Evolutionary conservation across 2,113 vertebrate genomes (phyloP).

Genomic region (Tonatia bakeri): DNA sequence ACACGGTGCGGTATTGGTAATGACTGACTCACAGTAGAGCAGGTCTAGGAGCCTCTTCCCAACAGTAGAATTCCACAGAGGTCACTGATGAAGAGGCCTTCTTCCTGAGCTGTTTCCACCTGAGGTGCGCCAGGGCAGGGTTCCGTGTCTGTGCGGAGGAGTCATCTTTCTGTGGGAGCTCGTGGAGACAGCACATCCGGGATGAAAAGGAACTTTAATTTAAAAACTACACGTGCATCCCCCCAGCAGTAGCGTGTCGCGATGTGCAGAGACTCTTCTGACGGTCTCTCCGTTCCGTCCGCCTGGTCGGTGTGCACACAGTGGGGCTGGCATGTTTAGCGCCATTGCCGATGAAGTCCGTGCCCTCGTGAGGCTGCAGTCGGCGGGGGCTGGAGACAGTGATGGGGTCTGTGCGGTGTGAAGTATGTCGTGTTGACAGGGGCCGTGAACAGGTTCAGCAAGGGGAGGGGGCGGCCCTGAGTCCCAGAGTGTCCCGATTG

Average conservation of each 20-base stretch:
- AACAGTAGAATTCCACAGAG: background rate
- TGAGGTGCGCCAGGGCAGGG: too few relatives aligned
- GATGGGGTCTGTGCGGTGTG: background rate
- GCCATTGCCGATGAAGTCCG: background rate
- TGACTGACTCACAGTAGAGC: background rate
- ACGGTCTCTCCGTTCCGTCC: background rate
- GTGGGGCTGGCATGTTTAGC: accelerated
- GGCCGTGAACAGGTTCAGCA: background rate
- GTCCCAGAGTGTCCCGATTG: background rate
- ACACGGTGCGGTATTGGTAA: background rate
- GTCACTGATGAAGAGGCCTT: background rate
- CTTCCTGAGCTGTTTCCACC: background rate
- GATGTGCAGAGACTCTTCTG: background rate
- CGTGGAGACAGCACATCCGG: background rate
- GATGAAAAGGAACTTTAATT: background rate
- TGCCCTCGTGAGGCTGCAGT: background rate
- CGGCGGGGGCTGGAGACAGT: background rate
- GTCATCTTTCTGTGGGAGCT: background rate
- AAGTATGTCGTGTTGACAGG: background rate
- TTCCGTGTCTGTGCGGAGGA: background rate
- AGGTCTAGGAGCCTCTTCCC: background rate
- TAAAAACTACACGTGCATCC: background rate
- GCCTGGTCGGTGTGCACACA: background rate
- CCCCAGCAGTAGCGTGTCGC: background rate
- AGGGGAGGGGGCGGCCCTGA: background rate